Conservation (phyloP, 2,113 vertebrate genomes). For the Montifringilla adamsi region DNA sequence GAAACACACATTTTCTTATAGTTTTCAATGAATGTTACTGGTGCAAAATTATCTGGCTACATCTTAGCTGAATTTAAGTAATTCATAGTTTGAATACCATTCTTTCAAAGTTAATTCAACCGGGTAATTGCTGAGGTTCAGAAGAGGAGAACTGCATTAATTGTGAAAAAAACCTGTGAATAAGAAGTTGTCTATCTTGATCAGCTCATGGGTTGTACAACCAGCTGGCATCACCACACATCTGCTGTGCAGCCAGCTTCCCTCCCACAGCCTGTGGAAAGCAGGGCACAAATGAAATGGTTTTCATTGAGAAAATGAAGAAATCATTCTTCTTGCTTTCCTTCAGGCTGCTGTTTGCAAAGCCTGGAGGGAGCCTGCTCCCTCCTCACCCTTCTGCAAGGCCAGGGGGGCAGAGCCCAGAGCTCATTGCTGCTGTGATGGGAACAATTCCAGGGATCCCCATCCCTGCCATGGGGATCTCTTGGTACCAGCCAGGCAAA, state of each 20-base stretch:
- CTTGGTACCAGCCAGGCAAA: background rate
- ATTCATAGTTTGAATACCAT: background rate
- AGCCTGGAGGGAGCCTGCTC: background rate
- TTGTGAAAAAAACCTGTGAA: background rate
- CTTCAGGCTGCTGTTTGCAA: background rate
- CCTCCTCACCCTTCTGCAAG: background rate
- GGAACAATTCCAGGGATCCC: background rate
- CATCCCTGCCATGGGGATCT: background rate
- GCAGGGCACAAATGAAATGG: background rate
- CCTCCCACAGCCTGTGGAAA: background rate
- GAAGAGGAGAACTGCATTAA: background rate
- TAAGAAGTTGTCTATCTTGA: background rate
- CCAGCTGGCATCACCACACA: background rate
- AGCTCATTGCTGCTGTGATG: background rate
- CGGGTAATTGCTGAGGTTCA: background rate
- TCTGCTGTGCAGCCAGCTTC: background rate
- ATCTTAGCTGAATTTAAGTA: background rate
- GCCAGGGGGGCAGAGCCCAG: background rate
- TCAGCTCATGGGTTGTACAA: background rate
- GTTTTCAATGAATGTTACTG: conserved; percentile 24
- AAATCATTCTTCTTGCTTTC: background rate
- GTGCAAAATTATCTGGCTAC: background rate
- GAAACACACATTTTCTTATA: conserved; percentile 44
- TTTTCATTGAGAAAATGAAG: background rate
- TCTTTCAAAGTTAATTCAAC: background rate